A percentile compares a stretch with the other conserved stretches of the same genome.
These are phyloP conservation scores for Xanthostigma xanthostigma DNA, from an alignment of 2,888 invertebrate species.

Conservation along the genomic window DNA sequence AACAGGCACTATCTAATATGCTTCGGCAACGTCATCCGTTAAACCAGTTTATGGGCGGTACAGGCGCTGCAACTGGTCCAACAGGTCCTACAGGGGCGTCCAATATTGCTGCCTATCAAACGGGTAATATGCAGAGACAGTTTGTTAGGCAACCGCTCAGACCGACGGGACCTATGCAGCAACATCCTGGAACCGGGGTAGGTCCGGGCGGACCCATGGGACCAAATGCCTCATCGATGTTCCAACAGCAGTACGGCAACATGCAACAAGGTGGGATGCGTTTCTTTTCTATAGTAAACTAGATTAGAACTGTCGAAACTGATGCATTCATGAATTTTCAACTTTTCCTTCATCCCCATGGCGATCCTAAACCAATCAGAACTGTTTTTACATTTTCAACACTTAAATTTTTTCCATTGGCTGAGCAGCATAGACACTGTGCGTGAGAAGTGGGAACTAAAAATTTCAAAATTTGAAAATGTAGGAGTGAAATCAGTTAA, in stretches of 20 bases:
- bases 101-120: slow-evolving; percentile 26
- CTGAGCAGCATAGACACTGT: too few relatives aligned
- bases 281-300: not conserved
- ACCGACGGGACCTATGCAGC: slow-evolving; percentile 17
- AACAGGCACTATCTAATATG: slow-evolving; percentile 78
- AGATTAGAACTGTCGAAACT: too few relatives aligned
- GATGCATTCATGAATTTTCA: too few relatives aligned
- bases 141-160: slow-evolving; percentile 33
- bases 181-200: slow-evolving; percentile 20
- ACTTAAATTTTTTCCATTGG: too few relatives aligned
- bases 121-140: slow-evolving; percentile 30
- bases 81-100: slow-evolving; percentile 24
- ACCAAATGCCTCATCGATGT: slow-evolving; percentile 34
- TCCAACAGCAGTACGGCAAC: slow-evolving; percentile 43
- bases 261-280: slow-evolving; percentile 37
- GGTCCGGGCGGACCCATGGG: slow-evolving; percentile 18
- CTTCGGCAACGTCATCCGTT: slow-evolving; percentile 58
- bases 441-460: too few relatives aligned
- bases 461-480: too few relatives aligned
- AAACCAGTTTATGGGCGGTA: slow-evolving; percentile 30
- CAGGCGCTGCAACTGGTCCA: slow-evolving; percentile 20
- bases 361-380: too few relatives aligned
- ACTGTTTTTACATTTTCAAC: too few relatives aligned
- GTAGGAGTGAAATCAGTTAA: too few relatives aligned
- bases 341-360: too few relatives aligned